Conservation (phyloP, 2,888 invertebrate species). For the Synergus umbraculus region DNA sequence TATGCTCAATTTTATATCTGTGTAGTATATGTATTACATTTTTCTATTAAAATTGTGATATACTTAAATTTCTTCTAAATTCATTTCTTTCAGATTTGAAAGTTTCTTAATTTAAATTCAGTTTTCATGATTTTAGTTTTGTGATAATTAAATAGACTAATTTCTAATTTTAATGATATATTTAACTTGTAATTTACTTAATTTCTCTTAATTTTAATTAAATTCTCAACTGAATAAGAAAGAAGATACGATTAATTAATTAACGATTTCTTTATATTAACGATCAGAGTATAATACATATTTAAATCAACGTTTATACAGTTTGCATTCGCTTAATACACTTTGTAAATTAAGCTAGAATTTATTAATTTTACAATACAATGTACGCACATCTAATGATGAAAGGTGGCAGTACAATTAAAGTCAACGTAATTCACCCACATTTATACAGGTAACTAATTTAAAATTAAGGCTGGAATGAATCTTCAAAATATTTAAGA, state of each 20-base stretch:
- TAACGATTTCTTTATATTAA: constrained; percentile 37
- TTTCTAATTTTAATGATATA: neutral
- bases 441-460: constrained; percentile 7
- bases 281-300: constrained; percentile 29
- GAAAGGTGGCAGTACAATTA: constrained; percentile 24
- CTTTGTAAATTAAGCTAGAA: constrained; percentile 21
- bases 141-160: neutral
- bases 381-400: constrained; percentile 29
- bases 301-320: constrained; percentile 32
- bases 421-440: neutral
- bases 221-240: neutral
- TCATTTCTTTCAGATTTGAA: too few species aligned
- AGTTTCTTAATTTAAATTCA: too few species aligned
- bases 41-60: too few species aligned
- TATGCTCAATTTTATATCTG: constrained; percentile 32
- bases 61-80: too few species aligned
- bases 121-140: too few species aligned
- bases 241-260: constrained; percentile 18
- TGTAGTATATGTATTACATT: too few species aligned
- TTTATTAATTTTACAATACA: constrained; percentile 31
- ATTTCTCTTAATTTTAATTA: neutral
- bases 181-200: neutral
- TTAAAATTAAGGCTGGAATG: constrained; percentile 35
- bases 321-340: constrained; percentile 22
- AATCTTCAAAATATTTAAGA: constrained; percentile 3